A percentile compares a stretch with the other conserved stretches of the same genome.
Evolutionary conservation across 2,888 invertebrate species (phyloP).

Genomic region (Pimpla rufipes): DNA sequence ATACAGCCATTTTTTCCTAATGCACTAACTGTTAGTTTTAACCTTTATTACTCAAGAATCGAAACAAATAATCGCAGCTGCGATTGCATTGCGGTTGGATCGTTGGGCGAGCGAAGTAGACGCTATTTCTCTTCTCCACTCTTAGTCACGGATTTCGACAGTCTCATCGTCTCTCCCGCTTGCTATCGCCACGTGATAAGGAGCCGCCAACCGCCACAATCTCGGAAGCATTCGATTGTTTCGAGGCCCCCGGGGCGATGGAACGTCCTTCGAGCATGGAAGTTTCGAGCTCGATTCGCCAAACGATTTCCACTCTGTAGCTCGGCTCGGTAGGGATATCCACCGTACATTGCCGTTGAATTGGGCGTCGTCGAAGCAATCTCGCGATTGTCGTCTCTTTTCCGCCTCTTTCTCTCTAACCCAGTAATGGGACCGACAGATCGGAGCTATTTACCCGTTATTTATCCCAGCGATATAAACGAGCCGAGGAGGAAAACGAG

Average conservation of each 20-base stretch:
- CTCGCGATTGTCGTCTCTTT: conserved; percentile 56
- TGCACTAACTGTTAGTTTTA: not conserved
- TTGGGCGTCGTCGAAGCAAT: conserved; percentile 64
- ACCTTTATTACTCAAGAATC: not conserved
- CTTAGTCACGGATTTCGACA: conserved; percentile 33
- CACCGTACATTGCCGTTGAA: conserved; percentile 35
- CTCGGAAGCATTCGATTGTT: conserved; percentile 62
- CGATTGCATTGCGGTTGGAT: conserved; percentile 21
- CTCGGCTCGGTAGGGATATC: conserved; percentile 33
- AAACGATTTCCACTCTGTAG: conserved; percentile 63
- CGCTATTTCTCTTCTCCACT: conserved; percentile 27
- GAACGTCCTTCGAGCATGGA: conserved; percentile 44
- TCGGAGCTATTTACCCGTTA: conserved; percentile 66
- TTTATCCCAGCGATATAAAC: conserved; percentile 50
- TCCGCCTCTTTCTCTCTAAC: conserved; percentile 46
- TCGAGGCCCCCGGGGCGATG: conserved; percentile 55
- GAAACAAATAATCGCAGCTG: not conserved
- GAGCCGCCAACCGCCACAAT: conserved; percentile 40
- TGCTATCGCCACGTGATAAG: conserved; percentile 66
- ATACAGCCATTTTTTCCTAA: not conserved
- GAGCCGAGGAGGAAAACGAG: conserved; percentile 22
- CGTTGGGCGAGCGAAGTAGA: not conserved
- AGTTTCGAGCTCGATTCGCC: conserved; percentile 44
- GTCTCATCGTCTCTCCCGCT: conserved; percentile 40
- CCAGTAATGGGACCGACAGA: conserved; percentile 63